Conservation (phyloP, 2,797 vertebrate genomes). For the Sebastes goodei region DNA sequence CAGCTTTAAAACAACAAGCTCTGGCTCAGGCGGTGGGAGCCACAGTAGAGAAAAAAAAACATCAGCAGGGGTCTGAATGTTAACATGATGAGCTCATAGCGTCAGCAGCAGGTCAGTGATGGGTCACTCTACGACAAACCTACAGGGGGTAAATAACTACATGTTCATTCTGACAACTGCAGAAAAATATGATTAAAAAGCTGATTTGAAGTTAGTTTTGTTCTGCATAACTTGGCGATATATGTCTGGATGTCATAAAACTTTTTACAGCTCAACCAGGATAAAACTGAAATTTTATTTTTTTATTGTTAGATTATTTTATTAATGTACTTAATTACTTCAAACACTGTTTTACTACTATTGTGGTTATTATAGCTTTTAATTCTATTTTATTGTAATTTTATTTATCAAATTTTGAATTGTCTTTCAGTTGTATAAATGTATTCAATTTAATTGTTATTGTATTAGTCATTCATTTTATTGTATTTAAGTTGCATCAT, state of each 20-base stretch:
- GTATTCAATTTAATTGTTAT: no score
- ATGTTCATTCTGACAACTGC: background rate
- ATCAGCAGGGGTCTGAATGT: slow-evolving; percentile 53
- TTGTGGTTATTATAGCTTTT: no score
- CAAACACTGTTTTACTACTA: no score
- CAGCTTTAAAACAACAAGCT: slow-evolving; percentile 68
- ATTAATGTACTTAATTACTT: no score
- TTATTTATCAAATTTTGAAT: no score
- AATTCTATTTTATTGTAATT: no score
- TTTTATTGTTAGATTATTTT: no score
- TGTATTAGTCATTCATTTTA: no score
- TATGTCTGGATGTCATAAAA: background rate
- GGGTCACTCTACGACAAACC: slow-evolving; percentile 13
- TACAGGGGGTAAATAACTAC: background rate
- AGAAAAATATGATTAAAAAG: background rate
- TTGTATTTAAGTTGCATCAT: no score
- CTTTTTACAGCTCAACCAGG: no score
- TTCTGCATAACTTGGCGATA: background rate
- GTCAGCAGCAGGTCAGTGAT: slow-evolving; percentile 38
- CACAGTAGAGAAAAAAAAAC: slow-evolving; percentile 44
- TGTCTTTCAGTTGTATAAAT: no score
- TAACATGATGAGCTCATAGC: slow-evolving; percentile 61
- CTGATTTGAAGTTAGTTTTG: background rate
- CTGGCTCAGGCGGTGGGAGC: slow-evolving; percentile 38
- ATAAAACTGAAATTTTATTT: no score